These are phyloP conservation scores for Hydra vulgaris DNA, from an alignment of 30 jellyfish, hydroid and myxozoan species.

Conservation along the genomic window DNA sequence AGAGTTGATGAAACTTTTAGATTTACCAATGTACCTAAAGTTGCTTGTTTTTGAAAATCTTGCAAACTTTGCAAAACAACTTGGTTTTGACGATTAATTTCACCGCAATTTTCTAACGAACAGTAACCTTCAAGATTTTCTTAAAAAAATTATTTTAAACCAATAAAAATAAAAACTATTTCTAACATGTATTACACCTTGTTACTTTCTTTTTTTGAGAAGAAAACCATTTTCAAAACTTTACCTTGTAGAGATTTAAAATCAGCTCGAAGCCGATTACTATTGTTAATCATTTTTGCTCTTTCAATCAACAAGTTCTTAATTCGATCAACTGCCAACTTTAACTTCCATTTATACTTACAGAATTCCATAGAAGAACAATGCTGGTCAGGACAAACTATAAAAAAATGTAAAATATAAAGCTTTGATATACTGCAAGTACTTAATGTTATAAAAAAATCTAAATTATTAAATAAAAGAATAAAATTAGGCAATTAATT, in stretches of 20 bases:
- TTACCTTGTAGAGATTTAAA: slow-evolving; percentile 14
- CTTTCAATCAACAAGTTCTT: slow-evolving; percentile 6
- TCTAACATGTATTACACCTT: too few species aligned
- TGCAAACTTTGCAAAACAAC: background rate
- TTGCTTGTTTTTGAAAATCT: background rate
- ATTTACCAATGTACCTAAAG: background rate
- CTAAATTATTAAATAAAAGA: too few species aligned
- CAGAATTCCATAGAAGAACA: background rate
- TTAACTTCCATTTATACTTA: background rate
- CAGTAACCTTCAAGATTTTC: too few species aligned
- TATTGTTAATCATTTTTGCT: slow-evolving; percentile 33
- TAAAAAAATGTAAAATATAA: too few species aligned
- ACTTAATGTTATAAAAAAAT: too few species aligned
- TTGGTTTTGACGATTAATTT: background rate
- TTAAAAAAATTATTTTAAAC: too few species aligned
- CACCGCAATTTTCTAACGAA: background rate
- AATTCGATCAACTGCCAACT: slow-evolving; percentile 15
- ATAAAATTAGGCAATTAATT: too few species aligned
- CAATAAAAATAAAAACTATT: too few species aligned
- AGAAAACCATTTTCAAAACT: too few species aligned
- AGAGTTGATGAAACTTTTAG: too few species aligned
- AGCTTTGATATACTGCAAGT: too few species aligned
- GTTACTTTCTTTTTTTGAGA: too few species aligned
- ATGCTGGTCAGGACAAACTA: background rate
- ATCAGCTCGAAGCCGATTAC: slow-evolving; percentile 60